Base-by-base conservation (phyloP, 2,888 invertebrate species). In the Ryuthela nishihirai region DNA sequence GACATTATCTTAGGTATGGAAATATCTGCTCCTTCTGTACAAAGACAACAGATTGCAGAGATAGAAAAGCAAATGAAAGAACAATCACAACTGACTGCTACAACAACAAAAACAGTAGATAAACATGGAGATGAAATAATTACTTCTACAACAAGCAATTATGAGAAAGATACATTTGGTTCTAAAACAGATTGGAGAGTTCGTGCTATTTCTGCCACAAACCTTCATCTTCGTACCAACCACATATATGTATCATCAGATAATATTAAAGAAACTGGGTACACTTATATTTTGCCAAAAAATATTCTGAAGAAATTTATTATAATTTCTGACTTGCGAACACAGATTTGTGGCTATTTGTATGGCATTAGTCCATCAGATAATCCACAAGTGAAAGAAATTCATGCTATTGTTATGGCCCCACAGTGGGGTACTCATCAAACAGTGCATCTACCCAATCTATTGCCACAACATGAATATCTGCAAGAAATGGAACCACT, bases 341-440 rank as follows among this genome's bases (percentile, higher is more conserved):
- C 98, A n/a, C 67, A 95, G 83, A 99, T 99, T 75, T 87, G 94
- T 60, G 99, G 98, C 39, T 98, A 97, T 77, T 79, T 99, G 62
- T 99, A 98, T 75, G 99, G 99, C 32, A 85, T 88, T 4, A 89
- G 91, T 69, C 94, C 95, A 17, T 82, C 94, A 0, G 99, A 99
- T 78, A 99, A 99, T 78, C 98, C 98, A 0, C 89, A 91, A 78
- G 98, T 99, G 49, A 98, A 99, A 76, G 99, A 99, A 78, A 93
- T 99, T 64, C 83, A 94, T 50, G 99, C 98, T 76, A 87, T 97
- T 67, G 98, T 99, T 38, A 83, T 99, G 81, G 84, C 94, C 9
- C 99, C 99, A 17, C 99, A 99, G 76, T 98, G 97, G 94, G 99
- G 99, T 69, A 99, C 98, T 9, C 99, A 99, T 80, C 99, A 99